Conservation (phyloP, 1,140 invertebrate species). For the Cardiocondyla obscurior region DNA sequence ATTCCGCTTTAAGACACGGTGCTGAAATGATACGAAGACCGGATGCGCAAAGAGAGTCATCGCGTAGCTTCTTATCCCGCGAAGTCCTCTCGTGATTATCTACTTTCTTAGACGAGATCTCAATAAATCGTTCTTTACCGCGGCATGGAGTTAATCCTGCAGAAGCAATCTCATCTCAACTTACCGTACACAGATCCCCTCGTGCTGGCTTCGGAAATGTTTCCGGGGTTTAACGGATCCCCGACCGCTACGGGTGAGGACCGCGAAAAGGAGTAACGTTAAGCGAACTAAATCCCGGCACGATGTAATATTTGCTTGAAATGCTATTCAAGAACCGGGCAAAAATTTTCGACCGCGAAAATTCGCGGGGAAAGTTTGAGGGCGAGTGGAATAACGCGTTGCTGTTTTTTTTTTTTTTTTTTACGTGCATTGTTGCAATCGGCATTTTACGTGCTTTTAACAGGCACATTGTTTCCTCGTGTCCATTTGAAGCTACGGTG, state of each 20-base stretch:
- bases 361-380: background rate
- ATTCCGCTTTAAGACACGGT: background rate
- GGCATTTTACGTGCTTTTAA: constrained; percentile 8
- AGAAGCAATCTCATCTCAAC: constrained; percentile 25
- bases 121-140: constrained; percentile 28
- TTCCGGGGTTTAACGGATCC: background rate
- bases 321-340: background rate
- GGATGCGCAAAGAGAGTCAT: background rate
- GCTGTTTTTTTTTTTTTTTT: too few relatives aligned
- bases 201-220: background rate
- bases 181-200: background rate
- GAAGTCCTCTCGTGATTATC: background rate
- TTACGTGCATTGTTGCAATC: background rate
- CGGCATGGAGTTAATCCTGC: constrained; percentile 31
- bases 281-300: constrained; percentile 3
- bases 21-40: background rate
- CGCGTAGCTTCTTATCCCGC: background rate
- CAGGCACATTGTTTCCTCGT: background rate
- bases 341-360: background rate
- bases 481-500: background rate
- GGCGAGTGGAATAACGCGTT: background rate
- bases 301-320: constrained; percentile 7
- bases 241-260: background rate
- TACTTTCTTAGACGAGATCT: constrained; percentile 21
- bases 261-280: background rate